Percentiles rank a stretch among this genome's conserved stretches.
Evolutionary conservation across 2,797 vertebrate genomes (phyloP).

Genomic region (Gymnothorax javanicus): DNA sequence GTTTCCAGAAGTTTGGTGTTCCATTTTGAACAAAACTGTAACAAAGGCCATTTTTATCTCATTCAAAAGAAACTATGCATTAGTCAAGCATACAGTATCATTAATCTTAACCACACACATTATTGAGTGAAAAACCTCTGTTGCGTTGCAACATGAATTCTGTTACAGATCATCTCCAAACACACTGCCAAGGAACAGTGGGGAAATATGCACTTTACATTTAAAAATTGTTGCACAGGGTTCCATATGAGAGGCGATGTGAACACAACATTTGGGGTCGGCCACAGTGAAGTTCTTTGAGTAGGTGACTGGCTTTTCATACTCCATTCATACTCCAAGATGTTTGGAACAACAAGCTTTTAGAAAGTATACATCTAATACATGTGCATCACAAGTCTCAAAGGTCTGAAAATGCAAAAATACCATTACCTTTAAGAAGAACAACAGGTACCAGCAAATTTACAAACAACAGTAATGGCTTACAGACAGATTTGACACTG

Average conservation of each 20-base stretch:
- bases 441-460: background rate
- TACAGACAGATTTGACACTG: background rate
- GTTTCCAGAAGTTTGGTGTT: background rate
- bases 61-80: background rate
- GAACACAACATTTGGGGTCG: background rate
- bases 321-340: background rate
- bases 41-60: background rate
- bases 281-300: background rate
- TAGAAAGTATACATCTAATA: background rate
- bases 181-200: background rate
- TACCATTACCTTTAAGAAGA: background rate
- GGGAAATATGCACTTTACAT: background rate
- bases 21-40: background rate
- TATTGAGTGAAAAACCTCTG: background rate
- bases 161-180: background rate
- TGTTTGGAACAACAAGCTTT: background rate
- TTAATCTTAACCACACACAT: background rate
- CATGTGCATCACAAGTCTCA: background rate
- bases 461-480: background rate
- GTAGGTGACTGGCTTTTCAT: background rate
- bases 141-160: background rate
- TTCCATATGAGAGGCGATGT: background rate
- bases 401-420: background rate
- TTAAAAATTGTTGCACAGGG: background rate
- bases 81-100: background rate